Evolutionary conservation across 2,113 vertebrate species (phyloP), one percentile per base, ranked within the genome.

Genomic region (Micronycteris hirsuta): DNA sequence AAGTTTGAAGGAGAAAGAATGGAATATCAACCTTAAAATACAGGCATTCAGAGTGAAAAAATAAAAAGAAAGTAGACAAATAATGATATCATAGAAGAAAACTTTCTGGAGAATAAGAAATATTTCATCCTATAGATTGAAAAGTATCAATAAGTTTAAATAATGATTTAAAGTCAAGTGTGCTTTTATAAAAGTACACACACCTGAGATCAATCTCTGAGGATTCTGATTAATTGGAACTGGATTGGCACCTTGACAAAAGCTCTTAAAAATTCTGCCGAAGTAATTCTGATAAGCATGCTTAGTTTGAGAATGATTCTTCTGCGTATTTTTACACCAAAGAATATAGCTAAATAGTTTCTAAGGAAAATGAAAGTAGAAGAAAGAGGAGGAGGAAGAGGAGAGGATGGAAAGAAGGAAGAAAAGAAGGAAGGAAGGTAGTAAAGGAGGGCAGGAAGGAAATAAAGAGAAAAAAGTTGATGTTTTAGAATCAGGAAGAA

Each of bases 21-120:
- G 17, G 45, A 67, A 3, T 20, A 47, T 26, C 1, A 26, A 86
- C 5, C 13, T 56, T 65, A 86, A 61, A 61, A 52, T 74, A 49
- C 14, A 45, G 19, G 13, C 19, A 84, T 71, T 84, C 19, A 65
- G 63, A 67, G 13, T 73, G 26, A 15, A 77, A 63, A 49, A 67
- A 38, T 33, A 33, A 49, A 65, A 43, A 31, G 7, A 28, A 58
- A 49, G 36, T 4, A n/a, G 56, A 63, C 43, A 76, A 95, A 70
- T 71, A 76, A 87, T 43, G 36, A 93, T 13, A n/a, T 87, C 20
- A 91, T 63, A 87, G n/a, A 91, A 95, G 86, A 95, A 95, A 95
- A 86, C 33, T 49, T 89, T 68, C 28, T 10, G 41, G 14, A 89
- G 11, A 12, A 41, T 31, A 74, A 54, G 10, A 86, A 90, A 63